Evolutionary conservation across 2,888 invertebrate genomes (phyloP), one percentile per base, ranked within the genome.

Genomic region (Lapara coniferarum): DNA sequence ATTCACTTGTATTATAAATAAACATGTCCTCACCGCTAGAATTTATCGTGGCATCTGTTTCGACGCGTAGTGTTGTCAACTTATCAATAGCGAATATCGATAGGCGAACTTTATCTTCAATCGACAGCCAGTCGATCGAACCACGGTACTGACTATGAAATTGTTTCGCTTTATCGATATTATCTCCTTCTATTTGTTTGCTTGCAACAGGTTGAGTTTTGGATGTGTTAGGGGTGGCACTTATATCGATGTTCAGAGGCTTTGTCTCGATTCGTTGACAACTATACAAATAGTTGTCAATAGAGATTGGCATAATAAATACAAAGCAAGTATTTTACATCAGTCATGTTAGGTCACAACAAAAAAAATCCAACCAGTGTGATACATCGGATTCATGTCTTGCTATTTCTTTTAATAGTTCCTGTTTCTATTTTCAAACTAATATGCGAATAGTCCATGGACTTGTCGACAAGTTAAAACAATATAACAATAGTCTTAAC

Each of bases 31-130:
- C 49, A 59, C 58, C 77, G 77, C 74, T 72, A 68, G 66, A 69
- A 71, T 74, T 76, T 82, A 83, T 78, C 79, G 74, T 70, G 56
- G 76, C 79, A 81, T 81, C 82, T 74, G 77, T 80, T 82, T 84
- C 66, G 73, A 73, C 74, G 66, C 69, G 57, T 78, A 80, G 78
- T 77, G 81, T 74, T 79, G 80, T 79, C 74, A 74, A 73, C 71
- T 59, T 77, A 73, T 75, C 75, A 74, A 80, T 74, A 74, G 69
- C 69, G 72, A 75, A 76, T 82, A 85, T 82, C 82, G 78, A 81
- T 84, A 83, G 77, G 71, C 75, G 78, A 80, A 75, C 75, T 66
- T 74, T 82, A 81, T 83, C 81, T 78, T 71, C 69, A 74, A 77
- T 76, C 77, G 78, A 76, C 80, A 77, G 79, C 78, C 75, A 72